Evolutionary conservation across 2,888 invertebrate genomes (phyloP).

Genomic region (Leucophenga maculata): DNA sequence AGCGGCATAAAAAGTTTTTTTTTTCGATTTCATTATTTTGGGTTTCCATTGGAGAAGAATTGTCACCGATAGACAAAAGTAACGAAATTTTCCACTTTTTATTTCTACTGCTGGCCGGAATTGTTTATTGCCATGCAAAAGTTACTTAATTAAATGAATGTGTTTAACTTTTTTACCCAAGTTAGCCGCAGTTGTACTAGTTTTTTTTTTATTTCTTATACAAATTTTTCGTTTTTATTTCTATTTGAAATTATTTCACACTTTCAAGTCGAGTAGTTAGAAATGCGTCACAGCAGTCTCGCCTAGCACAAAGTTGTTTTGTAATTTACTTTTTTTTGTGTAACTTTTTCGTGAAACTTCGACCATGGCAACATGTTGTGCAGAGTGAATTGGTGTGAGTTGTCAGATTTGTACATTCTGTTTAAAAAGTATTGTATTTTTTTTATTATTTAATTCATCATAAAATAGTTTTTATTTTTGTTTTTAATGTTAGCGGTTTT

Average conservation of each 20-base stretch:
- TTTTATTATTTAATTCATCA: too few relatives aligned
- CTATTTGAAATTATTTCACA: background rate
- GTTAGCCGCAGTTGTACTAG: background rate
- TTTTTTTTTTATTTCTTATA: background rate
- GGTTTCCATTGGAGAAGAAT: constrained; percentile 4
- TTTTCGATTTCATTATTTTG: background rate
- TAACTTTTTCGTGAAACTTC: too few relatives aligned
- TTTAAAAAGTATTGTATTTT: too few relatives aligned
- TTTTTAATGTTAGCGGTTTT: too few relatives aligned
- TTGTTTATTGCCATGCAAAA: constrained; percentile 32
- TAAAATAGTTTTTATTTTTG: too few relatives aligned
- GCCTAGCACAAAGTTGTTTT: too few relatives aligned
- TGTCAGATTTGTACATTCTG: too few relatives aligned
- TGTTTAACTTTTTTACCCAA: constrained; percentile 31
- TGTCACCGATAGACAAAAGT: constrained; percentile 16
- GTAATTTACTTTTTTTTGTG: too few relatives aligned
- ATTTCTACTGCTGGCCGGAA: constrained; percentile 33
- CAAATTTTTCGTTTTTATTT: background rate
- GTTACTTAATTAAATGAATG: constrained; percentile 41
- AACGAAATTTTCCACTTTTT: constrained; percentile 28
- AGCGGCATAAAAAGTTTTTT: constrained; percentile 26
- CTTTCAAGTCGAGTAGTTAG: too few relatives aligned
- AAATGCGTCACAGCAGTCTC: too few relatives aligned
- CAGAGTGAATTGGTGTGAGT: too few relatives aligned
- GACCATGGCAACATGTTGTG: too few relatives aligned